Base-by-base conservation (phyloP, 2,113 vertebrate species). In the Scopus umbretta region DNA sequence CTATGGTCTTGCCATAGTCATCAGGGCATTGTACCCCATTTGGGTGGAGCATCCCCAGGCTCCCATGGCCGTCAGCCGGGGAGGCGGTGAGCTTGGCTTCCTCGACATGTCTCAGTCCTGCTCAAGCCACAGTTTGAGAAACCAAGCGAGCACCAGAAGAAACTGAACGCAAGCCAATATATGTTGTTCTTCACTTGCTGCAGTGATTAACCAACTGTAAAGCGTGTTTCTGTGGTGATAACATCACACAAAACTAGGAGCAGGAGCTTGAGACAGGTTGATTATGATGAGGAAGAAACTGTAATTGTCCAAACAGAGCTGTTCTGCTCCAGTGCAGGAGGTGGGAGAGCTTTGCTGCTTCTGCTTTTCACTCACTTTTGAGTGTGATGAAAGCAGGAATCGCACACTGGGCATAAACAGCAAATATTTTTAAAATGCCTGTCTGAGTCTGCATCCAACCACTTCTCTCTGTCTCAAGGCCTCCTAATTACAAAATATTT, bases 11-110 rank as follows among this genome's bases (percentile, higher is more conserved):
- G 20, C 19, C 30, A 38, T 47, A 63, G 38, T 55, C 29, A 47
- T 26, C 12, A 4, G 8, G 38, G 42, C 16, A 66, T 42, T 8
- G 1, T 42, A 38, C 4, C 16, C 40, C 0, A 0, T 27, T 18
- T 42, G 23, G 25, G 27, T 76, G 49, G 65, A 86, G 38, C 63
- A 50, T 42, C 27, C 42, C 16, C 21, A n/a, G 71, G 13, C 4
- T 47, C 26, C 29, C 2, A 0, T 45, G 50, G 43, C 40, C 29
- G 18, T 73, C 42, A 87, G 32, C 18, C 1, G 5, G 14, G 14
- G 12, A 50, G 40, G 40, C 0, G 1, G 55, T 3, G 18, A 90
- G 29, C 38, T 92, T 15, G 1, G 7, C 23, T 73, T 76, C 20
- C 71, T 65, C 13, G 18, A 4, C 16, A 2, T 10, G 16, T 58